Conservation (phyloP, 1,140 invertebrate species). For the Brachionus paranguensis region DNA sequence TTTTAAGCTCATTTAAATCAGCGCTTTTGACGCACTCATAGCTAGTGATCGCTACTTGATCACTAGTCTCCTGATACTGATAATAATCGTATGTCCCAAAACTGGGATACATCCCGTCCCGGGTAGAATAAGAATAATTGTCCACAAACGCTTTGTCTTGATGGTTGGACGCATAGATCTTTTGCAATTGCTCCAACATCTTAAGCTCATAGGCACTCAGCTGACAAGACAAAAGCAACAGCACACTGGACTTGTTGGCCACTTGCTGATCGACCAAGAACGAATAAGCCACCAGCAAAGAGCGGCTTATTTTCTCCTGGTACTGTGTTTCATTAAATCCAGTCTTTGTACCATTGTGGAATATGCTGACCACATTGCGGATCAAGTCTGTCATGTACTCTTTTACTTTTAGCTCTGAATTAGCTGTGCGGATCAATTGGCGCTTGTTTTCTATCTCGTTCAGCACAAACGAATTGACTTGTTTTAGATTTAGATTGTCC, state of each 20-base stretch:
- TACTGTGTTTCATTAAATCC: not conserved
- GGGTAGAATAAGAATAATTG: not conserved
- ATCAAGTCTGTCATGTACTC: constrained; percentile 17
- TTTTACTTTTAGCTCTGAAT: constrained; percentile 17
- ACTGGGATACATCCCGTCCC: not conserved
- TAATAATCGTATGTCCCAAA: constrained; percentile 7
- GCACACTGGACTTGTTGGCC: not conserved
- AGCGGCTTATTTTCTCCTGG: constrained; percentile 8
- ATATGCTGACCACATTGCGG: not conserved
- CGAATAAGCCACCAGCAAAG: not conserved
- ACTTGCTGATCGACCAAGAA: constrained; percentile 14
- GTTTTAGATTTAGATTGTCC: not conserved
- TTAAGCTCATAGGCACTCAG: not conserved
- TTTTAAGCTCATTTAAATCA: constrained; percentile 32
- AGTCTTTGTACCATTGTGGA: not conserved
- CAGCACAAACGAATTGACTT: not conserved
- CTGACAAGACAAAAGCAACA: not conserved
- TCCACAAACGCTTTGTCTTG: not conserved
- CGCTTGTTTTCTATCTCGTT: constrained; percentile 31
- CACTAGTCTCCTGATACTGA: not conserved
- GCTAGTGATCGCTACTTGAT: not conserved
- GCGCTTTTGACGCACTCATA: not conserved
- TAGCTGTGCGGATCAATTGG: not conserved
- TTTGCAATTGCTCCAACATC: constrained; percentile 5
- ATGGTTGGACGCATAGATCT: constrained; percentile 2